A percentile compares a stretch with the other conserved stretches of the same genome.
Conservation (phyloP, 2,888 invertebrate species). For the Thera britannica region DNA sequence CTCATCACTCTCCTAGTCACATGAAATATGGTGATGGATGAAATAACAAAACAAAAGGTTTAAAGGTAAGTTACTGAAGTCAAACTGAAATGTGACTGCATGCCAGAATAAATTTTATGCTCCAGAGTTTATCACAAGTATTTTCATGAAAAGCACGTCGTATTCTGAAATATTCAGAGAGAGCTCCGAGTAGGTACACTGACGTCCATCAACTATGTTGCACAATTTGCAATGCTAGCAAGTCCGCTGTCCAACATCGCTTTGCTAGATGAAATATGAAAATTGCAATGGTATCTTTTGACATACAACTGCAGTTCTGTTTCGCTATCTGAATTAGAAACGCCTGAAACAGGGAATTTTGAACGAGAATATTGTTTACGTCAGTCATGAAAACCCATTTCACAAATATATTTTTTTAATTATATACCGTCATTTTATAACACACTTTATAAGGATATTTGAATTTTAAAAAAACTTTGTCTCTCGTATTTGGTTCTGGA, state of each 20-base stretch:
- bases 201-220: constrained; percentile 29
- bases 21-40: too few relatives aligned
- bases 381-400: background rate
- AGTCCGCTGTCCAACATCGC: constrained; percentile 23
- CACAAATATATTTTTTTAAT: too few relatives aligned
- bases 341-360: background rate
- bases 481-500: too few relatives aligned
- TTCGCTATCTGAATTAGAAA: constrained; percentile 27
- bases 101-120: background rate
- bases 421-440: too few relatives aligned
- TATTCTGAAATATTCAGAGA: constrained; percentile 20
- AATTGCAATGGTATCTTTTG: constrained; percentile 36
- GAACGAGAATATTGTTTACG: background rate
- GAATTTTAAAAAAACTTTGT: too few relatives aligned
- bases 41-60: background rate
- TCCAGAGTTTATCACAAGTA: background rate
- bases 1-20: too few relatives aligned
- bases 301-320: constrained; percentile 31
- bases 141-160: constrained; percentile 5
- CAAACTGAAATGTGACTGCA: background rate
- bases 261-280: constrained; percentile 44
- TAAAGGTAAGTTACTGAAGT: background rate
- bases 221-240: constrained; percentile 38
- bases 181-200: constrained; percentile 10
- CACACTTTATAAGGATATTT: too few relatives aligned